Base-by-base conservation (phyloP, 2,113 vertebrate genomes). In the Dasyprocta punctata region DNA sequence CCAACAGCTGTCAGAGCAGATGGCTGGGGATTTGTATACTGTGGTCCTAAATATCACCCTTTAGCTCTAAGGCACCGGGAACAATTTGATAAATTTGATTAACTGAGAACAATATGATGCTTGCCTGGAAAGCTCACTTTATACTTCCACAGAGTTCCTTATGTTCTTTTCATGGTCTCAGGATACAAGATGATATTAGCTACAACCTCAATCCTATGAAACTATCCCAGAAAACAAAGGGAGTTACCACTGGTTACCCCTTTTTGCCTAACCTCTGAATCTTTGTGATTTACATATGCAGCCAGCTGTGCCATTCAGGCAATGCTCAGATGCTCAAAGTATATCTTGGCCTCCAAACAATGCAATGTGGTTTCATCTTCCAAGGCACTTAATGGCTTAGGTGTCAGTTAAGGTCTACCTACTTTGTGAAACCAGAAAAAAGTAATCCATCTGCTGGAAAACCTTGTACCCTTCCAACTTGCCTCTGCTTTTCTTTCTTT, bases 61-160 rank as follows among this genome's bases (percentile, higher is more conserved):
- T 92, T 97, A 95, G 96, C 97, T 98, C 94, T 92, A 87, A 97
- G 98, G 97, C 98, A 97, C 90, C 81, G 86, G 89, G 94, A 97
- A 97, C 96, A 95, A 97, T 98, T 93, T 97, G 96, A 97, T 96
- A 97, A 98, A 98, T 98, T 97, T 92, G 97, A 98, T 98, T 98
- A 98, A 90, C 95, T 96, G 95, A 89, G 96, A 97, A 97, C 98
- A 98, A 98, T 98, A 92, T 92, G 96, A 97, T 91, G 60, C 87
- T 95, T 80, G 84, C 97, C 89, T 95, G 86, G 95, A 89, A 95
- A 89, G 83, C 96, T 94, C 92, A 16, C 90, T 94, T 78, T 58
- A 73, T 52, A 90, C 90, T 96, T 86, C 89, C 83, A 80, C 77
- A 94, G 89, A 94, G 82, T 97, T 97, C 96, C 93, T 96, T 97